These are phyloP conservation scores for Acrocephalus kingi DNA, from an alignment of 2,113 vertebrate genomes.

Conservation along the genomic window DNA sequence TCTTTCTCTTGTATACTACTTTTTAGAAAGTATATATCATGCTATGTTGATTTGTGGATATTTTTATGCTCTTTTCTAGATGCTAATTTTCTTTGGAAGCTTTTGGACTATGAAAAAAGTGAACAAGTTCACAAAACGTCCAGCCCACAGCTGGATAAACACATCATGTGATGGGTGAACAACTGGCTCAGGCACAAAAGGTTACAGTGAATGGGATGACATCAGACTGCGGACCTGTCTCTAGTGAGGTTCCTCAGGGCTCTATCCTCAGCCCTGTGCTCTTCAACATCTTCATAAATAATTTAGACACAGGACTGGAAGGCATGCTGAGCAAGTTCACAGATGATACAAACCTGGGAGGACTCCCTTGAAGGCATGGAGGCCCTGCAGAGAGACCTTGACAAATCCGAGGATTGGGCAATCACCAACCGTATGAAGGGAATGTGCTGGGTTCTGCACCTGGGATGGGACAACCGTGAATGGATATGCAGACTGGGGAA, in stretches of 20 bases:
- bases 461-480: accelerated
- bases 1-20: not conserved
- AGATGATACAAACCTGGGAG: not conserved
- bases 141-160: not conserved
- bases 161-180: not conserved
- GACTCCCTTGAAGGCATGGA: not conserved
- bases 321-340: not conserved
- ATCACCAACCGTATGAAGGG: not conserved
- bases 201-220: not conserved
- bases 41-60: not conserved
- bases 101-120: not conserved
- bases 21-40: not conserved
- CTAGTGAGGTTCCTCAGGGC: not conserved
- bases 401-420: not conserved
- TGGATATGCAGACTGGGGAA: not conserved
- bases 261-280: not conserved
- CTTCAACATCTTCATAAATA: accelerated
- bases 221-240: not conserved
- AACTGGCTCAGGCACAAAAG: not conserved
- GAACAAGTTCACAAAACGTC: not conserved
- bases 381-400: not conserved
- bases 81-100: not conserved
- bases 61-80: not conserved
- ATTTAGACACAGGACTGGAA: accelerated
- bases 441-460: not conserved